Evolutionary conservation across 2,888 invertebrate species (phyloP), one percentile per base, ranked within the genome.

Genomic region (Mongoloraphidia duomilia): DNA sequence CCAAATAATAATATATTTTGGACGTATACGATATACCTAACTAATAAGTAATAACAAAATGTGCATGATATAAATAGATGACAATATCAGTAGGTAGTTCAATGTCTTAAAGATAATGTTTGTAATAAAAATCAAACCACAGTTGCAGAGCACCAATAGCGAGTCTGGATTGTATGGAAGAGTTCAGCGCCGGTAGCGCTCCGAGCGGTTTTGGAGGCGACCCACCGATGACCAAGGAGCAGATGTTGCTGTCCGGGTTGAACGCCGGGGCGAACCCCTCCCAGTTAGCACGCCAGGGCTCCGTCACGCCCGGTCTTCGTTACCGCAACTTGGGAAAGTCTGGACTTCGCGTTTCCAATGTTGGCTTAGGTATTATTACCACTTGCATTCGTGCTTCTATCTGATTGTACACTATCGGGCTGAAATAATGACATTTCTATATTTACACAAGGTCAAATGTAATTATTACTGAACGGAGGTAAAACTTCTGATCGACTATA

Each of bases 301-400:
- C 77, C 48, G 76, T 82, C 53, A 84, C 89, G 58, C 89, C 89
- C 45, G 88, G 89, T 42, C 75, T 91, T 59, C 80, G 89, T 47
- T 90, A 90, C 74, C 84, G 92, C 66, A 94, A 94, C 71, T 76
- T 95, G 58, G 95, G 95, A 58, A 95, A 95, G 72, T 93, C 92
- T 62, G 95, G 95, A 46, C 78, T 95, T 54, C 76, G 94, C 56
- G 92, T 95, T 53, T 94, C 94, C 58, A 93, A 92, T 70, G 85
- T 95, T 57, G 94, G 92, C 55, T 77, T 95, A 60, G 83, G 82
- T 80, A 70, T 68, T 26, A 26, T 26, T 26, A 26, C 26, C 26
- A 26, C 26, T 26, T 26, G 26, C 26, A 26, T 26, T 26, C 26
- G 26, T 26, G 6, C 6, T 26, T 26, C 26, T 26, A 17, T 17